Base-by-base conservation (phyloP, 2,797 vertebrate species). In the Anomalospiza imberbis region DNA sequence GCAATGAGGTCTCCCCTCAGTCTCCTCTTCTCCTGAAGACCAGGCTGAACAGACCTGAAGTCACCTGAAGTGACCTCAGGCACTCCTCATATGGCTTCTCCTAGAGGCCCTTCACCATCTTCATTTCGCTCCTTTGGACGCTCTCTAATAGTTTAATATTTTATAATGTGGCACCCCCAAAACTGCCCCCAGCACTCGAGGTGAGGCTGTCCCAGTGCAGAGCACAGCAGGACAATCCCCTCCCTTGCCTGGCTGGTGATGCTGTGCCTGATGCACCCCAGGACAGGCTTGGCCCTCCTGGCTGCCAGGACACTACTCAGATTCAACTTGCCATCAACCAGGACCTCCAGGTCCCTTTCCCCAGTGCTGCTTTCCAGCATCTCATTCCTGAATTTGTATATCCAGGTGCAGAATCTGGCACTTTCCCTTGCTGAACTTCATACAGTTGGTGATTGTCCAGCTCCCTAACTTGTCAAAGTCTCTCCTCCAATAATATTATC, bases 81-180 rank as follows among this genome's bases (percentile, higher is more conserved):
- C 0, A 0, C 13, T 60, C 29, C 25, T 53, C 58, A 36, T 1
- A 12, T 0, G 0, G 21, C 21, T 58, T 84, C 58, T 7, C 31
- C 10, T 72, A 4, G 1, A 72, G 25, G 18, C 31, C 17, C 9
- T 58, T 72, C 18, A 36, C 4, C 18, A 36, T 17, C 34, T 42
- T 53, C 1, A 0, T 1, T 34, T 31, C 14, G 9, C 18, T 47
- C 11, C 12, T 65, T 58, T 42, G 31, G 11, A 66, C 0, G 1
- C 4, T 47, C 5, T 5, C 16, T 12, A 42, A 28, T 2, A 53
- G 26, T 17, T 53, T 28, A 13, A 32, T 53, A 19, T 34, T 26
- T 47, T 28, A 36, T 24, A 1, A 6, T 32, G 14, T 32, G 13
- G 11, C 16, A 10, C 16, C 38, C 16, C 38, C 63, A 53, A 0